Conservation (phyloP, 2,113 vertebrate species). For the Cathartes aura region DNA sequence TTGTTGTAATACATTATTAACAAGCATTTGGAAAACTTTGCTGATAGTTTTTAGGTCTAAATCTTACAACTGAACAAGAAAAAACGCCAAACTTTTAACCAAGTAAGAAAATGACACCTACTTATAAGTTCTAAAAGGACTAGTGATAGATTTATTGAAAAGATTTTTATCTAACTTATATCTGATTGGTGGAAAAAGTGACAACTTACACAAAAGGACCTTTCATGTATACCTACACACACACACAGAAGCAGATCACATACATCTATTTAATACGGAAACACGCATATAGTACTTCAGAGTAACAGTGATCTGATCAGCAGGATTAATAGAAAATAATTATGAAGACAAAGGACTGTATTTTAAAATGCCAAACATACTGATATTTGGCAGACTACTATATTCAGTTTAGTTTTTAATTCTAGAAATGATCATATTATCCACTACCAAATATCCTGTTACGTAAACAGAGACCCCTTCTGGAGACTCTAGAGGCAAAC, state of each 20-base stretch:
- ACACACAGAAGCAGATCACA: accelerated
- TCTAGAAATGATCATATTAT: background rate
- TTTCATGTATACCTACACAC: background rate
- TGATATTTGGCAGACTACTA: background rate
- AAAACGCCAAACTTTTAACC: background rate
- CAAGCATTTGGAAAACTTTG: background rate
- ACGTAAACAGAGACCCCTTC: background rate
- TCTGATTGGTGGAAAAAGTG: background rate
- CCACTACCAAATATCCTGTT: background rate
- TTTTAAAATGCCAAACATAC: background rate
- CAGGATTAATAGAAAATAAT: background rate
- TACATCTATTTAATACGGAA: background rate
- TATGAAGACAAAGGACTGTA: background rate
- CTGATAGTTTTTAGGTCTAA: background rate
- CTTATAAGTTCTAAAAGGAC: background rate
- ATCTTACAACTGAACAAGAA: background rate
- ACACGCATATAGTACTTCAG: background rate
- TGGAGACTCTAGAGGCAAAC: background rate
- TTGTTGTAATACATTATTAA: background rate
- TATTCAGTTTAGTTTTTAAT: background rate
- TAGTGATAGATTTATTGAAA: background rate
- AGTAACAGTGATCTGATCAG: background rate
- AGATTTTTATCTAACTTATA: background rate
- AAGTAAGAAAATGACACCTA: background rate
- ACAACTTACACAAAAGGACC: background rate